A percentile compares a stretch with the other conserved stretches of the same genome.
Evolutionary conservation across 1,140 invertebrate genomes (phyloP).

Genomic region (Trachymyrmex cornetzi): DNA sequence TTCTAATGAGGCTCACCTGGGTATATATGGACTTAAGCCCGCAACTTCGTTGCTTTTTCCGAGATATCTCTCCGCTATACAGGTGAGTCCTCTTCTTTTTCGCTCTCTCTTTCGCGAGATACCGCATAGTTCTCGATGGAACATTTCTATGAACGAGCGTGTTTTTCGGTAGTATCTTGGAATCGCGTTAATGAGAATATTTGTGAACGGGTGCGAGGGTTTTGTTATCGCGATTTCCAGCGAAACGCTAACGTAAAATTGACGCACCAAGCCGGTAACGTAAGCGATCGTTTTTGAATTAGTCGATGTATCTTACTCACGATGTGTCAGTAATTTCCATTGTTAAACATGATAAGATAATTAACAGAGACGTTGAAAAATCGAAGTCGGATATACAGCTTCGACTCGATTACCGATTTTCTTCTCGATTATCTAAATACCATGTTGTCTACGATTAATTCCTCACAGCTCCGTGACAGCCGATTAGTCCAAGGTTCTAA

Average conservation of each 20-base stretch:
- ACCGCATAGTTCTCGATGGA: background rate
- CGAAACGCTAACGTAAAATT: background rate
- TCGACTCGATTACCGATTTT: background rate
- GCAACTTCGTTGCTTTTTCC: conserved; percentile 81
- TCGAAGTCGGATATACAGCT: background rate
- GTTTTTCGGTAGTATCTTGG: background rate
- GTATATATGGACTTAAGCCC: conserved; percentile 84
- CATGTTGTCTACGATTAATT: conserved; percentile 12
- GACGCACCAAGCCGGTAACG: background rate
- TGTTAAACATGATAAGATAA: background rate
- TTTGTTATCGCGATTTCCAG: background rate
- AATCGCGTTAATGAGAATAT: background rate
- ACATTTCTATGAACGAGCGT: background rate
- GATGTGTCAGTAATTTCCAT: background rate
- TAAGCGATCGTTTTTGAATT: background rate
- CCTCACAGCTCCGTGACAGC: conserved; percentile 13
- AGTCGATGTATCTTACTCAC: background rate
- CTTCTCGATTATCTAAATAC: background rate
- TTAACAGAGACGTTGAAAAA: background rate
- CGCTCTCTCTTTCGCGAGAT: background rate
- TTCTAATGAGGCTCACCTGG: conserved; percentile 84
- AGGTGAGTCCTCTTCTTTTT: conserved; percentile 81
- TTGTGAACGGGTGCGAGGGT: background rate
- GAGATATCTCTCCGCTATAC: conserved; percentile 70
- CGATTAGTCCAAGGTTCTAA: background rate